Base-by-base conservation (phyloP, 2,797 vertebrate species). In the Hozukius guyotensis region DNA sequence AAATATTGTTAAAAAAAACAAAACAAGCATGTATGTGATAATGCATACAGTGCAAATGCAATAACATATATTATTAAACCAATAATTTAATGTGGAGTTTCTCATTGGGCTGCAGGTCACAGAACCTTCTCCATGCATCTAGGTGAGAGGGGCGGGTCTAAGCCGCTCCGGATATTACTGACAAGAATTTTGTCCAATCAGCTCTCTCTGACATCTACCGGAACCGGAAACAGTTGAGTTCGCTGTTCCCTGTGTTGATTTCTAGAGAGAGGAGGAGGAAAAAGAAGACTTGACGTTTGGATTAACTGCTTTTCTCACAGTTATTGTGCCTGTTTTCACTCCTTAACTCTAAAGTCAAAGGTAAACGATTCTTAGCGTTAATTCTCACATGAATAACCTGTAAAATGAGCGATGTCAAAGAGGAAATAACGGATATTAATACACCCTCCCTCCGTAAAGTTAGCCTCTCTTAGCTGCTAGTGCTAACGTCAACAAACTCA, bases 201-300 rank as follows among this genome's bases (percentile, higher is more conserved):
- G 4, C 32, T 55, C 10, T 4, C 38, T 4, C 38, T 10, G 12
- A 3, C 0, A 56, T 34, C 1, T 49, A 18, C 34, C 22, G 72
- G 76, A 95, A 92, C 77, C 92, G 87, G 91, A 94, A 59, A 83
- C 82, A 90, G 91, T 77, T 74, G 52, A 52, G 24, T 66, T 22
- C 2, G 27, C 56, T 67, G 59, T 42, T 79, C 75, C 53, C 85
- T 86, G 92, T 94, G 93, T 92, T 93, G 87, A 87, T 92, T 93
- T 94, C 85, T 88, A 83, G 79, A 85, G 75, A 92, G 88, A 90
- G 88, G 85, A 92, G 86, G 72, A 92, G 86, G 72, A 85, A 87
- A 46, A 88, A 88, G 85, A 92, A 88, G 85, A 85, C 65, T 82
- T 91, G 86, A 77, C 93, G 89, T 93, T 94, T 94, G 92, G 90